Percentiles rank a stretch among this genome's conserved stretches.
Evolutionary conservation across 2,888 invertebrate genomes (phyloP).

Genomic region (Agrotis clavis): DNA sequence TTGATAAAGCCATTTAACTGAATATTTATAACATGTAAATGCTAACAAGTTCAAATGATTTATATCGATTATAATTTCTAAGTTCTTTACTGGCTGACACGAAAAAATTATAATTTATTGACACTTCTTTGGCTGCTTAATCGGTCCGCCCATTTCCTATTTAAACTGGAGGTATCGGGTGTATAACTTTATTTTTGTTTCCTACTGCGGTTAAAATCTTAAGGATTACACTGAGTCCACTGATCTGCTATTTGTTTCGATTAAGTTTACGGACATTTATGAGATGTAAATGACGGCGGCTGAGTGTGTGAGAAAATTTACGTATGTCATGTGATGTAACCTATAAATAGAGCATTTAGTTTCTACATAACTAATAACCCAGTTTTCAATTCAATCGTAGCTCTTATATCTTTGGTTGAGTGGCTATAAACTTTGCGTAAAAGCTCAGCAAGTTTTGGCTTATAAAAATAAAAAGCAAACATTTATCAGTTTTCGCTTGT

Average conservation of each 20-base stretch:
- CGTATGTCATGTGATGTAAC: conserved; percentile 40
- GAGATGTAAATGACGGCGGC: conserved; percentile 70
- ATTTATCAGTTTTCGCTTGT: neutral
- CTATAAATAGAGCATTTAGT: conserved; percentile 58
- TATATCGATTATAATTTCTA: conserved; percentile 60
- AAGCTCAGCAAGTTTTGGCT: neutral
- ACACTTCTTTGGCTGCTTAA: conserved; percentile 67
- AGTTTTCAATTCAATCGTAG: conserved; percentile 44
- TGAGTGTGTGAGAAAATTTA: conserved; percentile 67
- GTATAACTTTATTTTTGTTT: conserved; percentile 72
- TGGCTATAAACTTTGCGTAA: conserved; percentile 20
- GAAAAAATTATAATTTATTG: conserved; percentile 71
- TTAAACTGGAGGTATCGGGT: conserved; percentile 63
- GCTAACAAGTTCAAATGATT: conserved; percentile 47
- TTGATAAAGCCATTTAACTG: conserved; percentile 52
- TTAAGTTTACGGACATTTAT: conserved; percentile 77
- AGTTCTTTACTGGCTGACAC: conserved; percentile 69
- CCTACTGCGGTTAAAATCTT: conserved; percentile 63
- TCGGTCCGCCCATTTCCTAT: conserved; percentile 69
- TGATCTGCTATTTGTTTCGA: conserved; percentile 82
- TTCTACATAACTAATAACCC: conserved; percentile 59
- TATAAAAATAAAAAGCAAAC: conserved; percentile 1
- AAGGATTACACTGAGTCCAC: conserved; percentile 71
- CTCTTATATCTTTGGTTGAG: conserved; percentile 30
- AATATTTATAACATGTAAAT: conserved; percentile 57